Percentiles rank a stretch among this genome's conserved stretches.
Evolutionary conservation across 2,888 invertebrate genomes (phyloP).

Genomic region (Mycogona germanica): DNA sequence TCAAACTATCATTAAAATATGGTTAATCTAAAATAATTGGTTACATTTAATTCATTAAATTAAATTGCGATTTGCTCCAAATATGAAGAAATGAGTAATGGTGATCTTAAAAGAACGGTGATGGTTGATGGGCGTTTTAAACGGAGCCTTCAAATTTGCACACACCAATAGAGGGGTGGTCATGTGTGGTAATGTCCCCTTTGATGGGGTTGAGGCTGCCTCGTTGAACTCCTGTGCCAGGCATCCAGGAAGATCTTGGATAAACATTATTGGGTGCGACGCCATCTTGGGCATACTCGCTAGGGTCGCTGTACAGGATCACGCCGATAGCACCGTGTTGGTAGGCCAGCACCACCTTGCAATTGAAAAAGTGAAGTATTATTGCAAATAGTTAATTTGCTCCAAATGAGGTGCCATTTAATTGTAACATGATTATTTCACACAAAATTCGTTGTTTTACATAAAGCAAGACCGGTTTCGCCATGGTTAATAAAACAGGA

Average conservation of each 20-base stretch:
- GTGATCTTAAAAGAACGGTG: too few species aligned
- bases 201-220: constrained; percentile 28
- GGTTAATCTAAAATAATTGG: too few species aligned
- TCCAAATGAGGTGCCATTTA: not conserved
- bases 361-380: too few species aligned
- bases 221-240: constrained; percentile 38
- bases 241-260: constrained; percentile 36
- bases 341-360: constrained; percentile 31
- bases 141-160: too few species aligned
- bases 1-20: too few species aligned
- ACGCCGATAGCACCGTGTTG: constrained; percentile 34
- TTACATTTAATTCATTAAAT: too few species aligned
- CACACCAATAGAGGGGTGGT: constrained; percentile 38
- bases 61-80: too few species aligned
- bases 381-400: not conserved
- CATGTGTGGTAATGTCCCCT: constrained; percentile 41
- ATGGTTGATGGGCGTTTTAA: too few species aligned
- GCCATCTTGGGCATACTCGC: constrained; percentile 31
- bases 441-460: not conserved
- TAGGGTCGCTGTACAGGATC: constrained; percentile 36
- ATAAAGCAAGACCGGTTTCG: too few species aligned
- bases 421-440: not conserved
- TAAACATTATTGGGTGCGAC: constrained; percentile 24
- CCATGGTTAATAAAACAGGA: too few species aligned
- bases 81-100: too few species aligned